Evolutionary conservation across 2,797 vertebrate genomes (phyloP).

Genomic region (Manis pentadactyla): DNA sequence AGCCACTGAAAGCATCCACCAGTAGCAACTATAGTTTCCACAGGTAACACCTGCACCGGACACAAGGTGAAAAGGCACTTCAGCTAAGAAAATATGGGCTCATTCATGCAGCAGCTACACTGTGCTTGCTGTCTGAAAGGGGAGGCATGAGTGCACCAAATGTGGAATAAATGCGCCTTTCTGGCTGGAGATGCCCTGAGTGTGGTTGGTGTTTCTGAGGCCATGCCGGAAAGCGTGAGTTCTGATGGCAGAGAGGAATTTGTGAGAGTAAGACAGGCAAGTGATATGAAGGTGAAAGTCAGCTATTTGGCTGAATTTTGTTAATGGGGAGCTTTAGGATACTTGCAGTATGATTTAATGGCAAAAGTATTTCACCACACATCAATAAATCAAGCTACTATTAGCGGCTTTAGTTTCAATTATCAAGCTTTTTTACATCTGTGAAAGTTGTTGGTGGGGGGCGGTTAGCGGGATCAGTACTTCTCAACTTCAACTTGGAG

Average conservation of each 20-base stretch:
- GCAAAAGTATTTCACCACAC: constrained; percentile 4
- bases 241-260: neutral
- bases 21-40: neutral
- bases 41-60: neutral
- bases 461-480: neutral
- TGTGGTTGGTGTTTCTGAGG: neutral
- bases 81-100: constrained; percentile 3
- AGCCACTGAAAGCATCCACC: neutral
- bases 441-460: neutral
- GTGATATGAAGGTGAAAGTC: neutral
- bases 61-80: neutral
- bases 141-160: neutral
- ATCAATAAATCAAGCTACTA: neutral
- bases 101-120: neutral
- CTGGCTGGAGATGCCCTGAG: neutral
- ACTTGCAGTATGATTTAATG: neutral
- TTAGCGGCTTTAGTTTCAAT: neutral
- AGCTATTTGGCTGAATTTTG: neutral
- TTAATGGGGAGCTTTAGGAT: constrained; percentile 23
- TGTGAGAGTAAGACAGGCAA: neutral
- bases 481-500: neutral
- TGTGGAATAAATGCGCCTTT: neutral
- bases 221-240: neutral
- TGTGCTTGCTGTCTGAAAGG: neutral
- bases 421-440: neutral